phyloP scores from a whole-genome alignment of 2,888 invertebrate species.

The Gasteruption jaculator region DNA sequence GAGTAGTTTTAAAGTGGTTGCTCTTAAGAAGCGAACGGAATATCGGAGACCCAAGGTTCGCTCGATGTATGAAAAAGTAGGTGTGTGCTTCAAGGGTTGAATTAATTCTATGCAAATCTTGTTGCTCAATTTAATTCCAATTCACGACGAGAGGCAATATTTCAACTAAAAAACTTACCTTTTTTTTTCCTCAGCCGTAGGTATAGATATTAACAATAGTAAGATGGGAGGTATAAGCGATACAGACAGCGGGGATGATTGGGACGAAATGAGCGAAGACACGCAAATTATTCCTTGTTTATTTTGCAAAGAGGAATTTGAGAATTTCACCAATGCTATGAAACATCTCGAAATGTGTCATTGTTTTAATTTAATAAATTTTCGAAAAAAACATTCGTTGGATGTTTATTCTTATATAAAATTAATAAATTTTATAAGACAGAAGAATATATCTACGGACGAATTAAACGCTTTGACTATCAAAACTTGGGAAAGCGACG shows the following conservation, averaged over 20 bases:
- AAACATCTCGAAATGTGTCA: constrained; percentile 65
- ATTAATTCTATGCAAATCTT: too few relatives aligned
- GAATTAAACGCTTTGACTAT: constrained; percentile 55
- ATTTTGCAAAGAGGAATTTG: constrained; percentile 64
- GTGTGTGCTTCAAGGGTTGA: too few relatives aligned
- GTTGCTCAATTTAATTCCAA: too few relatives aligned
- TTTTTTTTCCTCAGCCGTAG: too few relatives aligned
- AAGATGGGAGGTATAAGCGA: constrained; percentile 32
- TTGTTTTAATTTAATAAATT: constrained; percentile 60
- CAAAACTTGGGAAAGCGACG: constrained; percentile 70
- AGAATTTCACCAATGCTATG: constrained; percentile 62
- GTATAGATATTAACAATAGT: constrained; percentile 23
- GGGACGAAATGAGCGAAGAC: constrained; percentile 57
- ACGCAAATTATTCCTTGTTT: constrained; percentile 60
- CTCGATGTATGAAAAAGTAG: too few relatives aligned
- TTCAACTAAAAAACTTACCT: too few relatives aligned
- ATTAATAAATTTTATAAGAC: constrained; percentile 75
- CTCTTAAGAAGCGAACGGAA: too few relatives aligned
- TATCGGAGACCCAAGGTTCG: too few relatives aligned
- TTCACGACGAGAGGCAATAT: too few relatives aligned
- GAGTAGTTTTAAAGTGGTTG: too few relatives aligned
- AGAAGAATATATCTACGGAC: constrained; percentile 58
- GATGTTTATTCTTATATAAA: constrained; percentile 80
- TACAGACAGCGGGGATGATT: constrained; percentile 52
- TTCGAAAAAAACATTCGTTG: constrained; percentile 69